Percentiles rank a stretch among this genome's conserved stretches.
Evolutionary conservation across 2,113 vertebrate genomes (phyloP).

Genomic region (Ochotona curzoniae): DNA sequence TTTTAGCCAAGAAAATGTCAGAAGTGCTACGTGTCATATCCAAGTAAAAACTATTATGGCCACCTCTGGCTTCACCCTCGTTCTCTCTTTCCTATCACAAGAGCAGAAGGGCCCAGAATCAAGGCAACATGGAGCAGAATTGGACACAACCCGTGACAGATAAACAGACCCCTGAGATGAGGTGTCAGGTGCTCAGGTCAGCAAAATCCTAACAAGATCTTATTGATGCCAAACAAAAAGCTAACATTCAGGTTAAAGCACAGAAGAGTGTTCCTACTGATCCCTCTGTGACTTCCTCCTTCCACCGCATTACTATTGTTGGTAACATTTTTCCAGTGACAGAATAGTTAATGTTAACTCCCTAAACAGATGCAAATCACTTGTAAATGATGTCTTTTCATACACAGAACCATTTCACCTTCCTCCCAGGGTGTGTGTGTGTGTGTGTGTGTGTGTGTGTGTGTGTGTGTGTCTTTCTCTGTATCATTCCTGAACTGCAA

Average conservation of each 20-base stretch:
- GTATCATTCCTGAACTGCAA: constrained; percentile 1
- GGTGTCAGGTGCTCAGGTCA: background rate
- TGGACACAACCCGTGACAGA: background rate
- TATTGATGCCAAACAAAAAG: constrained; percentile 39
- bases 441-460: no score
- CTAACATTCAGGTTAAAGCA: constrained; percentile 54
- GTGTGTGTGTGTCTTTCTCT: no score
- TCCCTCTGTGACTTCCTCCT: constrained; percentile 12
- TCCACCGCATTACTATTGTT: background rate
- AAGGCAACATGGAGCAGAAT: constrained; percentile 11
- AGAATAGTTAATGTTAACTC: constrained; percentile 39
- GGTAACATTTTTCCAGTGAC: constrained; percentile 33
- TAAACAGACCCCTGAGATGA: background rate
- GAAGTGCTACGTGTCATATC: background rate
- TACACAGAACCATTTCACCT: constrained; percentile 44
- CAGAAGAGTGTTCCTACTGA: background rate
- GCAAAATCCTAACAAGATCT: constrained; percentile 7
- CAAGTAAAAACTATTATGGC: background rate
- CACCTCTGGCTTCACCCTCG: background rate
- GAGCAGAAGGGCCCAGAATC: background rate
- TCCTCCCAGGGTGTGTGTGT: background rate
- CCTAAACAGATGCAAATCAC: constrained; percentile 42
- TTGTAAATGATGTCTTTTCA: constrained; percentile 48
- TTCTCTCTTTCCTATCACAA: background rate
- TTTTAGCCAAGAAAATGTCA: background rate